Evolutionary conservation across 1,140 invertebrate species (phyloP), one percentile per base, ranked within the genome.

Genomic region (Aphis craccivora): DNA sequence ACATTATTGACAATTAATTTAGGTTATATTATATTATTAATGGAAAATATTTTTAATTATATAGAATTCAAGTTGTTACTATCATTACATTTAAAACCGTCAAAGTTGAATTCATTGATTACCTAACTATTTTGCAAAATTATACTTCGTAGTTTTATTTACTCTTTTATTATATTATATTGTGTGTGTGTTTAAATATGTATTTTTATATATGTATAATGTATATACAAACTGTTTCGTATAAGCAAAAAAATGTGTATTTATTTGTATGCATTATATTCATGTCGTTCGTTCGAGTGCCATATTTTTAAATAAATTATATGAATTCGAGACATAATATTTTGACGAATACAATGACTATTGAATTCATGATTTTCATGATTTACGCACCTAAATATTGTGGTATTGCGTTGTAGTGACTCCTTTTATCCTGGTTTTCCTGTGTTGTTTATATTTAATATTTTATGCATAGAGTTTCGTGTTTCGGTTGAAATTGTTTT

Each of bases 241-340:
- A 76, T 20, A n/a, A 14, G n/a, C 14, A 76, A 76, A 53, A 67
- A 76, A 67, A 14, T n/a, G 14, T 76, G n/a, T 76, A 76, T 76
- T n/a, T 76, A 76, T 76, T 76, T 76, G 30, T 48, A 87, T 45
- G 84, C 40, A 87, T 87, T 87, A 87, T 87, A 87, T 87, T 87
- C 40, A 43, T 45, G 84, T 87, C 43, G 25, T 87, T 87, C 43
- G 25, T 87, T 45, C 43, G 30, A 87, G 43, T n/a, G 84, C 43
- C 87, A 51, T 53, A 53, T 89, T 89, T 89, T 53, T 53, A 89
- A 89, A 89, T 51, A 89, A 89, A 89, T 51, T 53, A 53, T 89
- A 37, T 23, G 48, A 23, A 51, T 88, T 88, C 48, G n/a, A 53
- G 20, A 89, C 87, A 30, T 88, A 51, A 25, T 87, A 40, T 48